Evolutionary conservation across 2,888 invertebrate genomes (phyloP), one percentile per base, ranked within the genome.

Genomic region (Petrolisthes manimaculis): DNA sequence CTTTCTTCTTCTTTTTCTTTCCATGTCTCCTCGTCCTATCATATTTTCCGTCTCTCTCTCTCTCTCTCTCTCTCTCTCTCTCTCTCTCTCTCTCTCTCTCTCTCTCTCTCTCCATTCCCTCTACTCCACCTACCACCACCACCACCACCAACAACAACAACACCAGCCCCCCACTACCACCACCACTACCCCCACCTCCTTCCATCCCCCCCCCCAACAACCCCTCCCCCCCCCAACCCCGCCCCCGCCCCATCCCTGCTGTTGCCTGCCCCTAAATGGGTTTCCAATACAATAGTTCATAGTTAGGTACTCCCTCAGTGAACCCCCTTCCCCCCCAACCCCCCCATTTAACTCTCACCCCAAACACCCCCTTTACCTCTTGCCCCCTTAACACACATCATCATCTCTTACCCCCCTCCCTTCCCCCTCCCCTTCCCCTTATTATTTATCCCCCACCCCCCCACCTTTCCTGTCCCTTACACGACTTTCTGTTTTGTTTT

Each of bases 271-370:
- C 18, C 54, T 53, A 54, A 53, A 78, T 78, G 78, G 51, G 54
- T 78, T 78, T 78, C 78, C 78, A 18, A 78, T 78, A 78, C 78
- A 53, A 78, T 78, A 78, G 78, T 5, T 78, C 78, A 78, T 78
- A 78, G 78, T 37, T 54, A 12, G 12, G 78, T 78, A 78, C 8
- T 78, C 54, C 78, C 78, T 61, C 14, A 9, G 61, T 61, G 8
- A 61, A 14, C 14, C 14, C 14, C 61, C 14, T 12, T 74, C 24
- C 74, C n/a, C 78, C 18, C 78, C 8, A 5, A 53, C 53, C 78
- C 54, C 53, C 77, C n/a, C 37, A 21, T 24, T 37, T 37, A 4
- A 77, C 77, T 24, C 24, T 77, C 14, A 4, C 77, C 14, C 77
- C 14, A 21, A 61, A 9, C 14, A 6, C 14, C 61, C 61, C 61